Percentiles rank a stretch among this genome's conserved stretches.
These are phyloP conservation scores for Aurelia sp. DNA, from an alignment of 30 jellyfish, hydroid and myxozoan genomes.

Conservation along the genomic window DNA sequence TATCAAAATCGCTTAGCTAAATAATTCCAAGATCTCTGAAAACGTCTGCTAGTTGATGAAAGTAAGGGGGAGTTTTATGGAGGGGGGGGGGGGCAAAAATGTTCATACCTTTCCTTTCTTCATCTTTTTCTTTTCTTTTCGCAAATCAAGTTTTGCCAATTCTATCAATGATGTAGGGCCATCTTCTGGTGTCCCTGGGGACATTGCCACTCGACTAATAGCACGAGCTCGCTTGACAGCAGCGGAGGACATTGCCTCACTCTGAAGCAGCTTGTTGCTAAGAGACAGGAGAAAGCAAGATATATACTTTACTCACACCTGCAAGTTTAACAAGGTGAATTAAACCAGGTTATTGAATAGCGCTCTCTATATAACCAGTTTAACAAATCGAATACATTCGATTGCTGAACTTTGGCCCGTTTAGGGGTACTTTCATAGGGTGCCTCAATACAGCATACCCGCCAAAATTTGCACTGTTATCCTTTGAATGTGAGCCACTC, in stretches of 20 bases:
- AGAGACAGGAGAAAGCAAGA: not conserved
- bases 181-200: conserved; percentile 88
- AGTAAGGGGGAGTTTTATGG: no score
- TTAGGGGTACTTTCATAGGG: no score
- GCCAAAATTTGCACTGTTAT: no score
- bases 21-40: no score
- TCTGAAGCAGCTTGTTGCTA: conserved; percentile 87
- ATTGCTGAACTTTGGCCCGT: no score
- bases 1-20: no score
- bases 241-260: conserved; percentile 95
- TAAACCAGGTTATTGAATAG: not conserved
- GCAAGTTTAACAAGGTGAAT: not conserved
- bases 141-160: conserved; percentile 81
- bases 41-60: no score
- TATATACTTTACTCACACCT: not conserved
- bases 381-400: no score
- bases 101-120: conserved; percentile 62
- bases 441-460: no score
- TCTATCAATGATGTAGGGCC: conserved; percentile 70
- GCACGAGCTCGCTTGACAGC: conserved; percentile 96
- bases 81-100: no score
- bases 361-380: no score
- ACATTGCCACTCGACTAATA: conserved; percentile 95
- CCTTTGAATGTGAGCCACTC: no score
- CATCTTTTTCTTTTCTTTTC: conserved; percentile 75